Evolutionary conservation across 2,113 vertebrate genomes (phyloP).

Genomic region (Sprattus sprattus): DNA sequence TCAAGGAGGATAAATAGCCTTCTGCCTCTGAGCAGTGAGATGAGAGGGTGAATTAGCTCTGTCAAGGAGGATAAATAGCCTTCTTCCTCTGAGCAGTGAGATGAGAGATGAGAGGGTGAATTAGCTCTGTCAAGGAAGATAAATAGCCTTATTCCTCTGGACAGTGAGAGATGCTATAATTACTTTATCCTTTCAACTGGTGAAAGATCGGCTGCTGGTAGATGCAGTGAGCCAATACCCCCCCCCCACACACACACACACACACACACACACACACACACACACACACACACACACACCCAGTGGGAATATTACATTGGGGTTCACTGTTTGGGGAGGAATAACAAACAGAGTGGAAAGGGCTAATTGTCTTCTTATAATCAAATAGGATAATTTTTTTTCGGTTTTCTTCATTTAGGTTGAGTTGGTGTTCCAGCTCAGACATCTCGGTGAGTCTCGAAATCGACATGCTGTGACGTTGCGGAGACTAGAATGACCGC

Average conservation of each 20-base stretch:
- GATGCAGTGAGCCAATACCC: not conserved
- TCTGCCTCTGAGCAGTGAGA: not conserved
- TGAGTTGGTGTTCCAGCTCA: not conserved
- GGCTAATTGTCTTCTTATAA: not conserved
- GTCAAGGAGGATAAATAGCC: not conserved
- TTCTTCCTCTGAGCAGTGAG: not conserved
- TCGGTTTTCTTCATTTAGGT: not conserved
- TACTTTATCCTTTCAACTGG: not conserved
- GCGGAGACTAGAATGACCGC: not conserved
- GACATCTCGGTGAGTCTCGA: not conserved
- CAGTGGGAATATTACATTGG: not conserved
- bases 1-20: not conserved
- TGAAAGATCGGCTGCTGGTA: not conserved
- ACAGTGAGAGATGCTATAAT: not conserved
- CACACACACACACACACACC: too few relatives aligned
- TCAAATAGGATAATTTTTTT: not conserved
- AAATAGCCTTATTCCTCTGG: too few relatives aligned
- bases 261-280: too few relatives aligned
- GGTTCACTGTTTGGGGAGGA: not conserved
- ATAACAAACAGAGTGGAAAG: not conserved
- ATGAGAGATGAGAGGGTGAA: too few relatives aligned
- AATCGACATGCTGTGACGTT: not conserved
- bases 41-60: not conserved
- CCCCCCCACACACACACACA: too few relatives aligned
- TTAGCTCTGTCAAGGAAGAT: too few relatives aligned